Conservation (phyloP, 2,113 vertebrate genomes). For the Orthonyx spaldingii region DNA sequence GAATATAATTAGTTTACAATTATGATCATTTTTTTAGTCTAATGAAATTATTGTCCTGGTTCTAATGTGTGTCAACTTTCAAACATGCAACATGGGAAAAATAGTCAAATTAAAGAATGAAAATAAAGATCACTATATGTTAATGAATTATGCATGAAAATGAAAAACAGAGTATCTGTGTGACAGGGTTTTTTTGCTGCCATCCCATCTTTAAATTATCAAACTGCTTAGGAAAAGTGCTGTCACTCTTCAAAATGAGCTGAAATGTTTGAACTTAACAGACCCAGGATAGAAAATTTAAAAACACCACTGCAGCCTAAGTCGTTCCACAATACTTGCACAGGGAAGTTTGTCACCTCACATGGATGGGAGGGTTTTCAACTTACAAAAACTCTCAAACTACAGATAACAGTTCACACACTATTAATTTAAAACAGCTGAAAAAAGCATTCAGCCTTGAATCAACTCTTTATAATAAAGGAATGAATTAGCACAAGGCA, state of each 20-base stretch:
- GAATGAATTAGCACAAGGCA: background rate
- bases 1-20: background rate
- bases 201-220: background rate
- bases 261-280: background rate
- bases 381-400: background rate
- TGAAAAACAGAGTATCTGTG: background rate
- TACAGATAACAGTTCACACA: background rate
- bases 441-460: background rate
- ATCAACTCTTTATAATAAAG: background rate
- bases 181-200: constrained; percentile 23
- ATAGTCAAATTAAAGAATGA: background rate
- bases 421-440: background rate
- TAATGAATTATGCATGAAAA: constrained; percentile 41
- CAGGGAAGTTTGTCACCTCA: background rate
- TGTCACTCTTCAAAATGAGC: background rate
- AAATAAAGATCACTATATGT: background rate
- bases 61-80: background rate
- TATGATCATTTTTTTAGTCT: background rate
- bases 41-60: background rate
- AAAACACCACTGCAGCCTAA: background rate
- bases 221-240: background rate
- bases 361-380: background rate
- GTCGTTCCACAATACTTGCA: background rate
- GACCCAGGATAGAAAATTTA: background rate
- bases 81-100: background rate